Conservation (phyloP, 2,797 vertebrate species). For the Scleropages formosus region DNA sequence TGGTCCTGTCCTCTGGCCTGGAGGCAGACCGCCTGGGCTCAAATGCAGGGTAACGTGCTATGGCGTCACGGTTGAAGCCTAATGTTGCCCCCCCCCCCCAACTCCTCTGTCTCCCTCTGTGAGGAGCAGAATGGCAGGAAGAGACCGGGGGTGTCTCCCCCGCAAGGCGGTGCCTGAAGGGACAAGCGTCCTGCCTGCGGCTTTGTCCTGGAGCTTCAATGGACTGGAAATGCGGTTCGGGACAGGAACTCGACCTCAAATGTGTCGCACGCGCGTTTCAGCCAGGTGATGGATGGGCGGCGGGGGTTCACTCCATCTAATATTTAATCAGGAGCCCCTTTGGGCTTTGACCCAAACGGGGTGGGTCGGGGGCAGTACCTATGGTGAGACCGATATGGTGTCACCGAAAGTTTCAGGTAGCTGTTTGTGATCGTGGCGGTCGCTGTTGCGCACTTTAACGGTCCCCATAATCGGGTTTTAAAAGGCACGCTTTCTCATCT, state of each 20-base stretch:
- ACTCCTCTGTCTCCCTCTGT: slow-evolving; percentile 54
- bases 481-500: no score
- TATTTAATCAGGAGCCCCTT: slow-evolving; percentile 62
- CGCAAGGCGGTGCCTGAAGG: slow-evolving; percentile 47
- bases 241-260: slow-evolving; percentile 28
- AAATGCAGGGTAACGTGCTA: slow-evolving; percentile 37
- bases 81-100: slow-evolving; percentile 48
- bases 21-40: slow-evolving; percentile 2
- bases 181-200: slow-evolving; percentile 44
- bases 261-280: slow-evolving; percentile 40
- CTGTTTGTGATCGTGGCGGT: no score
- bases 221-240: no score
- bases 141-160: slow-evolving; percentile 29
- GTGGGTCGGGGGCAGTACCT: not conserved
- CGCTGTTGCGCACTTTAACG: no score
- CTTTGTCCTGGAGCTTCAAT: no score
- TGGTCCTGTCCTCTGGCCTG: not conserved
- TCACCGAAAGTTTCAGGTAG: no score
- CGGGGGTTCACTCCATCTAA: slow-evolving; percentile 50
- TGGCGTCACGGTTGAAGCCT: slow-evolving; percentile 61
- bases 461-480: no score
- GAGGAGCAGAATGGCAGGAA: slow-evolving; percentile 76
- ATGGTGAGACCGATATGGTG: not conserved
- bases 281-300: slow-evolving; percentile 60
- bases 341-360: slow-evolving; percentile 21